Evolutionary conservation across 2,113 vertebrate species (phyloP), one percentile per base, ranked within the genome.

Genomic region (Chaetodon trifascialis): DNA sequence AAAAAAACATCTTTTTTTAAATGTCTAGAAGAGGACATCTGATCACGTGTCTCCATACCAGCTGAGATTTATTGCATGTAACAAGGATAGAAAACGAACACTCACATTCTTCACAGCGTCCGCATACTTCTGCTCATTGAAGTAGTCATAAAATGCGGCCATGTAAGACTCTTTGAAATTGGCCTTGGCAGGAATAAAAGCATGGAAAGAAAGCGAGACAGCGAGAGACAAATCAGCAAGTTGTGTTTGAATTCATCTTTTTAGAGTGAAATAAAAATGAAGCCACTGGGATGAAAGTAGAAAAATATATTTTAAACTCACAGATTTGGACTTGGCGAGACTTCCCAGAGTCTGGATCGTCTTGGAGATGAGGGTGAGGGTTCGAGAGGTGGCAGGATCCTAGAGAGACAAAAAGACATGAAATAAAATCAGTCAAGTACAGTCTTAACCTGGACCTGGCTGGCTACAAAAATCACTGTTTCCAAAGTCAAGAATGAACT

Each of bases 151-250:
- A 95, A 99, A 99, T 0, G 96, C 94, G 63, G 98, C 98, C 98
- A 99, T 99, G 93, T 98, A 99, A 0, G 97, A 96, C 90, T 99
- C 98, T 92, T 99, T 99, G 86, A 99, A 99, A 90, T 95, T 99
- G 86, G 97, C 98, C 98, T 99, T 80, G 49, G 47, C 65, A 54
- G 49, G 55, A 94, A 94, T 0, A 63, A 25, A 63, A 67, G 42
- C 3, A 55, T 4, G 34, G 93, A 11, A 58, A 49, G n/a, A 70
- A 91, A 94, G 6, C 70, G 11, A 46, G 19, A 78, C 19, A 65
- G 5, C 85, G 19, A 76, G 62, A 68, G 79, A 51, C 42, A 42
- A 3, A 44, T 73, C 19, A 79, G 30, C 9, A 36, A 36, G 10
- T 38, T 62, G 10, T 55, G 58, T 47, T 25, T 64, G n/a, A 49